Evolutionary conservation across 2,113 vertebrate genomes (phyloP).

Genomic region (Blennius ocellaris): DNA sequence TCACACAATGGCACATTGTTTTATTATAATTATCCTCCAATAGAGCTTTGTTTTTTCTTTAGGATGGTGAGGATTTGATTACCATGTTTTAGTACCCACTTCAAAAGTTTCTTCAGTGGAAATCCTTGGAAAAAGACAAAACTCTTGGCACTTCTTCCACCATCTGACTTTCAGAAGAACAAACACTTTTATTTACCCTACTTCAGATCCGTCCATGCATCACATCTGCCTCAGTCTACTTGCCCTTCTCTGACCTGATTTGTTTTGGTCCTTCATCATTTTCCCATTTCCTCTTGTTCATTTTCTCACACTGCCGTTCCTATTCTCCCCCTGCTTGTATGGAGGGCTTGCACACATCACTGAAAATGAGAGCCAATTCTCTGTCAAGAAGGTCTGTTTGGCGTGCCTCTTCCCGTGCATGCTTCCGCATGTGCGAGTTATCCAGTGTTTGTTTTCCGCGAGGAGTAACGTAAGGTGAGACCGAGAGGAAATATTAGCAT

Average conservation of each 20-base stretch:
- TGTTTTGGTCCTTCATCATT: conserved; percentile 54
- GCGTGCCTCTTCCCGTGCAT: conserved; percentile 18
- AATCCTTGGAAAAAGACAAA: conserved; percentile 3
- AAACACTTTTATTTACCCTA: conserved; percentile 49
- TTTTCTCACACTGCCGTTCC: conserved; percentile 8
- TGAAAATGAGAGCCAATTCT: conserved; percentile 52
- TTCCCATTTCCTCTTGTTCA: conserved; percentile 22
- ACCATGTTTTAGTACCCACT: not conserved
- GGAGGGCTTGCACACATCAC: conserved; percentile 44
- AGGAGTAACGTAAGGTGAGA: conserved; percentile 49
- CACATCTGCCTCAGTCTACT: conserved; percentile 12
- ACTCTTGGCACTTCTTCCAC: conserved; percentile 1
- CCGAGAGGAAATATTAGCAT: conserved; percentile 45
- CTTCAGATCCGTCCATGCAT: conserved; percentile 42
- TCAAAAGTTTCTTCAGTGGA: conserved; percentile 8
- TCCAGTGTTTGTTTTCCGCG: conserved; percentile 42
- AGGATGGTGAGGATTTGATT: not conserved
- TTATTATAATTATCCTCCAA: not conserved
- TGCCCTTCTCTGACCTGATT: conserved; percentile 28
- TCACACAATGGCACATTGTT: too few relatives aligned
- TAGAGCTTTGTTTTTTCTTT: not conserved
- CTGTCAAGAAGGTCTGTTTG: conserved; percentile 26
- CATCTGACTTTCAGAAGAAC: conserved; percentile 42
- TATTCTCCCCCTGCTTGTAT: not conserved
- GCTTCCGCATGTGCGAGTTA: not conserved